phyloP scores from a whole-genome alignment of 2,797 vertebrate genomes.

The Pagetopsis macropterus region DNA sequence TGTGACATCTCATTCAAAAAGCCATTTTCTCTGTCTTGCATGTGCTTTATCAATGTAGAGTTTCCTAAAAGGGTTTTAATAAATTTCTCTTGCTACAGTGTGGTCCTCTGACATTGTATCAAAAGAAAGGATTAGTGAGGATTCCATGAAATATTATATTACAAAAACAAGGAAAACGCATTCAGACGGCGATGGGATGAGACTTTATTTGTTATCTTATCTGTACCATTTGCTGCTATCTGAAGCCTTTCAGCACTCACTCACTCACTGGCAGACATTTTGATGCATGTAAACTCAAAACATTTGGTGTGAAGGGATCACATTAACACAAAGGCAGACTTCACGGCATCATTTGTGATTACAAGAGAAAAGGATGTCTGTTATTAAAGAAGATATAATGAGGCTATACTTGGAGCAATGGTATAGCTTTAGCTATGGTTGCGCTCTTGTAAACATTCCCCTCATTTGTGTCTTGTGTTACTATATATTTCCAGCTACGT shows the following conservation, averaged over 20 bases:
- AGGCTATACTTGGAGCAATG: background rate
- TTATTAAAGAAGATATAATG: background rate
- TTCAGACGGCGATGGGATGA: background rate
- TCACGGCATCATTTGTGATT: background rate
- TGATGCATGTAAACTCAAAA: background rate
- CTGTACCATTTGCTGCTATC: conserved; percentile 4
- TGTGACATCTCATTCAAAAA: conserved; percentile 49
- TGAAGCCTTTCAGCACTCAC: background rate
- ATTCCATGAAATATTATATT: background rate
- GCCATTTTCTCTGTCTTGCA: conserved; percentile 59
- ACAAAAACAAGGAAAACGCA: background rate
- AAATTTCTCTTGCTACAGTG: conserved; percentile 59
- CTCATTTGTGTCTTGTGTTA: background rate
- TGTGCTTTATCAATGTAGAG: conserved; percentile 57
- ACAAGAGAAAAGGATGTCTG: accelerated
- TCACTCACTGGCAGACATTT: conserved; percentile 11
- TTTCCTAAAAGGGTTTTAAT: conserved; percentile 68
- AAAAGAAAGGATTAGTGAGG: background rate
- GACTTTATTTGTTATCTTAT: background rate
- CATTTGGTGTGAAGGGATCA: background rate
- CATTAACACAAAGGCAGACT: background rate
- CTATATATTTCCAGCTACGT: background rate
- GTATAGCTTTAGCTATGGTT: conserved; percentile 1
- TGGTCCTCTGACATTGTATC: conserved; percentile 7
- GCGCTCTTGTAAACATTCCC: background rate